phyloP scores from a whole-genome alignment of 2,113 vertebrate species.

The Variabilichromis moorii region DNA sequence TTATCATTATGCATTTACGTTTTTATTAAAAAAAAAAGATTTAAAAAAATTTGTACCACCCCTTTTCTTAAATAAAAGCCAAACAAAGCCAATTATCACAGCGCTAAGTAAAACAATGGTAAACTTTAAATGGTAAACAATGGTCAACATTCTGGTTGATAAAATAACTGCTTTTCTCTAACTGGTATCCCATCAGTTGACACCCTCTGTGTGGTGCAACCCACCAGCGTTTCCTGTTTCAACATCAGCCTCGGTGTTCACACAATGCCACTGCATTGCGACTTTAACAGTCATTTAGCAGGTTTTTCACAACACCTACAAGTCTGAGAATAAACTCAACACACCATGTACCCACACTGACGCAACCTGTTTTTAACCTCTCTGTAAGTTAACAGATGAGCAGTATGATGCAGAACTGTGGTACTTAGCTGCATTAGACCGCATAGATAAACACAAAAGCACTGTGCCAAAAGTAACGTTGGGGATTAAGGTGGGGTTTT shows the following conservation, averaged over 20 bases:
- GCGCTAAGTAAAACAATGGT: background rate
- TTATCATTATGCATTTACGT: background rate
- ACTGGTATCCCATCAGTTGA: background rate
- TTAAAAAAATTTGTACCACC: accelerated
- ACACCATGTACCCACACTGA: background rate
- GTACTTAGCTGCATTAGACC: background rate
- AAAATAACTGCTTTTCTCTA: background rate
- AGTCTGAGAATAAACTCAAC: background rate
- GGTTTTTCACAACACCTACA: background rate
- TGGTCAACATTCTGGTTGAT: background rate
- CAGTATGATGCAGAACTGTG: background rate
- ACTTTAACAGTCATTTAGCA: background rate
- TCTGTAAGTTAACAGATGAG: background rate
- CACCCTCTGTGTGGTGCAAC: background rate
- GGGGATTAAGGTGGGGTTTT: background rate
- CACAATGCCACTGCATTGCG: background rate
- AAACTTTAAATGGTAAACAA: background rate
- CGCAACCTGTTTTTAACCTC: background rate
- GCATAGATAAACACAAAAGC: background rate
- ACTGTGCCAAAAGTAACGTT: background rate
- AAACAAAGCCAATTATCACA: background rate
- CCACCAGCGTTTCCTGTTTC: conserved; percentile 2
- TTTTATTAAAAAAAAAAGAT: background rate
- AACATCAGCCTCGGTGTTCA: background rate
- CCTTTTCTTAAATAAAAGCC: background rate